Evolutionary conservation across 1,140 invertebrate species (phyloP), one percentile per base, ranked within the genome.

Genomic region (Danaus melanippus): DNA sequence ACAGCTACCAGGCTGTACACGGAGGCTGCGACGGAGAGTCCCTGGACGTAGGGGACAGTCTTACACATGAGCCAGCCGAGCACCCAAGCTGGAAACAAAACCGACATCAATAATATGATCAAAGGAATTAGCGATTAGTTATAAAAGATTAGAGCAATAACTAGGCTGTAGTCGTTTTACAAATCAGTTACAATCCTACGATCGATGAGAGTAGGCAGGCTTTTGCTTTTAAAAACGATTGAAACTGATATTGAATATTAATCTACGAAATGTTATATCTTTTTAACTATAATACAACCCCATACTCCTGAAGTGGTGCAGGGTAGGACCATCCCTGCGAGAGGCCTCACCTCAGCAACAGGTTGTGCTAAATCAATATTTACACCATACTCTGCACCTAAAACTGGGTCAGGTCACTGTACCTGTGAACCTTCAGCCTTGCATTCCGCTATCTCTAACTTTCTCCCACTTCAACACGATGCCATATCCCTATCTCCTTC

Each of bases 61-160:
- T 97, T 97, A 88, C 96, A 98, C 93, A 97, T 95, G 84, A 93
- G 92, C 91, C 94, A 93, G 51, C 96, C 96, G 49, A 97, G 91
- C 62, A 96, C 91, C 96, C 96, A 98, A 56, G 95, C 96, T 97
- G 90, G 43, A 92, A 92, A 73, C 10, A 79, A 73, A 32, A 32
- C 21, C 2, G 5, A 32, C 21, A 8, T 32, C 21, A 32, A 1
- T 32, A 32, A 32, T 32, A 32, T 32, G 21, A 32, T 32, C 21
- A 2, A 5, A 2, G 7, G 21, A 32, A 32, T 32, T 3, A 32
- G 21, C 21, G 2, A 32, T 32, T 32, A 32, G 21, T 8, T 15
- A 32, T 32, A 5, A 32, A 32, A 32, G 15, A 15, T 15, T 15
- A 15, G 15, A 15, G 15, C 3, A 15, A 32, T 32, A 32, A 32